Evolutionary conservation across 2,797 vertebrate species (phyloP).

Genomic region (Thalassophryne amazonica): DNA sequence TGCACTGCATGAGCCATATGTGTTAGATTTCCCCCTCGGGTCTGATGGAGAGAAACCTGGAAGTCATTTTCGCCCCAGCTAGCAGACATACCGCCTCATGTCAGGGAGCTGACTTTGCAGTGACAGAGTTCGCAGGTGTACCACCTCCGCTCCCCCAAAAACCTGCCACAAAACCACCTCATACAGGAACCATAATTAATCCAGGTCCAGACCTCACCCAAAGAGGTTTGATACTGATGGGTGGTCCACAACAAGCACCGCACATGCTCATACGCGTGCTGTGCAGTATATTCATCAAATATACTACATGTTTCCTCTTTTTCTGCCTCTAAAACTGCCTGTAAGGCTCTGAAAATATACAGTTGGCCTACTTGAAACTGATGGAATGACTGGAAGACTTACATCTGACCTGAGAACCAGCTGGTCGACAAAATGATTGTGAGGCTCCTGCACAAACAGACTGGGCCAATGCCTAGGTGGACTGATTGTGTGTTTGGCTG

Average conservation of each 20-base stretch:
- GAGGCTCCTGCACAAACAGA: no score
- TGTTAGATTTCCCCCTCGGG: conserved; percentile 50
- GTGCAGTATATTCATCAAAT: conserved; percentile 26
- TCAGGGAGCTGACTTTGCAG: conserved; percentile 59
- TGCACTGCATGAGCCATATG: conserved; percentile 69
- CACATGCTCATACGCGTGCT: conserved; percentile 23
- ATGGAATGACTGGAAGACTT: neutral
- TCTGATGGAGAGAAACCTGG: conserved; percentile 44
- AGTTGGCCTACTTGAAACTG: conserved; percentile 27
- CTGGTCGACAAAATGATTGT: neutral
- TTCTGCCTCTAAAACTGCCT: conserved; percentile 10
- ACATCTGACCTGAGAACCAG: neutral
- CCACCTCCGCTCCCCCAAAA: conserved; percentile 18
- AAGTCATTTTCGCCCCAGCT: conserved; percentile 66
- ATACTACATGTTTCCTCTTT: neutral
- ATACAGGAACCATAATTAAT: conserved; percentile 74
- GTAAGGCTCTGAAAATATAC: conserved; percentile 68
- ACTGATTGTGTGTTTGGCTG: conserved; percentile 1
- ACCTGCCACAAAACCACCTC: conserved; percentile 75
- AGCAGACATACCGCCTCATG: conserved; percentile 40
- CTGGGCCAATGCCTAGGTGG: neutral
- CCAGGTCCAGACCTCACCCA: conserved; percentile 57
- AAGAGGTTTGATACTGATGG: conserved; percentile 58
- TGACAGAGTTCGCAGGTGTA: conserved; percentile 66
- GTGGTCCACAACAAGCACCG: conserved; percentile 70